These are phyloP conservation scores for Eublepharis macularius DNA, from an alignment of 2,113 vertebrate genomes.

Conservation along the genomic window DNA sequence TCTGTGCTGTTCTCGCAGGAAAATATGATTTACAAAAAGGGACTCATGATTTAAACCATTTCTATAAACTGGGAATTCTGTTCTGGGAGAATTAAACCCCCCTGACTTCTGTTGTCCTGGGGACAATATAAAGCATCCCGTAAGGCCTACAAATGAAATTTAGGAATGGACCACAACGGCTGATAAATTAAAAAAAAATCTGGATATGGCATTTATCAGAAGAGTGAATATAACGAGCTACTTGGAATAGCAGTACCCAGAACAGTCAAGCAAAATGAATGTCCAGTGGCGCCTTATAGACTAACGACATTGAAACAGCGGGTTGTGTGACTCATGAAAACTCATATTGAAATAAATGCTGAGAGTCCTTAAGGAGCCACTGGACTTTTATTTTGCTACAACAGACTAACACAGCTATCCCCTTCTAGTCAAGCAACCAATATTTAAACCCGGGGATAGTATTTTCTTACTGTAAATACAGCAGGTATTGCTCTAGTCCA, in stretches of 20 bases:
- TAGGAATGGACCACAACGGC: background rate
- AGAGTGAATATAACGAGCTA: slow-evolving; percentile 17
- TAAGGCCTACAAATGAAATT: background rate
- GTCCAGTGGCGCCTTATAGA: too few relatives aligned
- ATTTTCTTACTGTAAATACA: too few relatives aligned
- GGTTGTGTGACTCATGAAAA: too few relatives aligned
- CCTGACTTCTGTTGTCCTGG: background rate
- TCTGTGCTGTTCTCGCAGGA: background rate
- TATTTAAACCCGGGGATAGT: too few relatives aligned
- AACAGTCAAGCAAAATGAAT: background rate
- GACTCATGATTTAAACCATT: too few relatives aligned
- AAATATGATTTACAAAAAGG: background rate
- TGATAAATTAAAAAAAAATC: background rate
- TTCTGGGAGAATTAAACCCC: background rate
- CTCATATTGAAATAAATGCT: too few relatives aligned
- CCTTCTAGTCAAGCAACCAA: too few relatives aligned
- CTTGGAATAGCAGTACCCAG: background rate
- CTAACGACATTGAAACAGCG: too few relatives aligned
- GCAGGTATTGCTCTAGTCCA: too few relatives aligned
- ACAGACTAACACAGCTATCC: too few relatives aligned
- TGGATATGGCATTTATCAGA: background rate
- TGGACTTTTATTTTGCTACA: too few relatives aligned
- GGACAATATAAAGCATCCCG: background rate
- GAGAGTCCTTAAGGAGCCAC: too few relatives aligned
- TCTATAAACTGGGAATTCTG: background rate